phyloP scores from a whole-genome alignment of 2,888 invertebrate species.

The Chloroclysta siterata region DNA sequence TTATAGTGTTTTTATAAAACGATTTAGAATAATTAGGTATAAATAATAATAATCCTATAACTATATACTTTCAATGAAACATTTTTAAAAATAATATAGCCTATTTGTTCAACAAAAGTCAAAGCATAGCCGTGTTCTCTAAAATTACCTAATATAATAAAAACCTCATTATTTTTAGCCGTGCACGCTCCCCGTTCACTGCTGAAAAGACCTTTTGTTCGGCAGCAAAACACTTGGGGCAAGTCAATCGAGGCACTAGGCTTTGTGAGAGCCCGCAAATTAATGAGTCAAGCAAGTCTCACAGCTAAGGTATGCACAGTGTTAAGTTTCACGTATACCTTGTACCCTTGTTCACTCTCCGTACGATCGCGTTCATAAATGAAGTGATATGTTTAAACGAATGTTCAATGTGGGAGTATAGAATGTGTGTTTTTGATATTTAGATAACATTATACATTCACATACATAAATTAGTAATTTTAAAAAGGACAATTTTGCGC shows the following conservation, averaged over 20 bases:
- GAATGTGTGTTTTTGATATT: background rate
- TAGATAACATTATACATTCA: no score
- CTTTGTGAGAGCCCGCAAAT: constrained; percentile 76
- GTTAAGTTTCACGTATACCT: constrained; percentile 61
- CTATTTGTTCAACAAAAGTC: constrained; percentile 21
- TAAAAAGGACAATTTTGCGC: no score
- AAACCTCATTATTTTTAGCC: constrained; percentile 76
- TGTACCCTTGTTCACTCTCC: constrained; percentile 54
- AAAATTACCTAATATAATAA: constrained; percentile 62
- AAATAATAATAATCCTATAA: no score
- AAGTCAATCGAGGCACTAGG: constrained; percentile 76
- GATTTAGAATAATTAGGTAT: no score
- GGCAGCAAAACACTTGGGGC: constrained; percentile 73
- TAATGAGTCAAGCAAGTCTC: constrained; percentile 68
- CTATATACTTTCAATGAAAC: no score
- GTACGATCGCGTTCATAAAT: background rate
- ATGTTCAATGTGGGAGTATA: background rate
- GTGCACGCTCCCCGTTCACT: constrained; percentile 70
- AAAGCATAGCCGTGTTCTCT: constrained; percentile 49
- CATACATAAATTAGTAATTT: no score
- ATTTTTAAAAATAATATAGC: no score
- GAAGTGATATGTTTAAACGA: background rate
- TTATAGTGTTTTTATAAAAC: no score
- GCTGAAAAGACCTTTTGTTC: constrained; percentile 79
- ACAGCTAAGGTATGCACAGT: constrained; percentile 53